Percentiles rank a stretch among this genome's conserved stretches.
These are phyloP conservation scores for Ursus arctos DNA, from an alignment of 2,113 vertebrate genomes.

Conservation along the genomic window DNA sequence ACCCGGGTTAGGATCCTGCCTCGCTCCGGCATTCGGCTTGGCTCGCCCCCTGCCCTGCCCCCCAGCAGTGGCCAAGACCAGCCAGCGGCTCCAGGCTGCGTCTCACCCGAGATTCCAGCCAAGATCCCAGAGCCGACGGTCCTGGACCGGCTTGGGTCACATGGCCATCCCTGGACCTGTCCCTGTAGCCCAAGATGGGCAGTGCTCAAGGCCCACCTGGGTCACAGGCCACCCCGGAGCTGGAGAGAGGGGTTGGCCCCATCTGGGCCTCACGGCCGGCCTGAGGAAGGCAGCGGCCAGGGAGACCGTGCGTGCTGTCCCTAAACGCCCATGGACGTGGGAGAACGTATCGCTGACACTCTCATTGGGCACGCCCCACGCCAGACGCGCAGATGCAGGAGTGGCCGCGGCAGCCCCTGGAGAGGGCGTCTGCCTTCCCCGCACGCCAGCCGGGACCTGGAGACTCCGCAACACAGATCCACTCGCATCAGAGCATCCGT, in stretches of 20 bases:
- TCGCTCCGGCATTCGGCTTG: rapidly evolving
- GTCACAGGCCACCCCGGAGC: not conserved
- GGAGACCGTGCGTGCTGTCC: too few species aligned
- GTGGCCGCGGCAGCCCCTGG: not conserved
- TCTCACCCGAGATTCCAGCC: not conserved
- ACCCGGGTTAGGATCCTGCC: not conserved
- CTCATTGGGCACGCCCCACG: rapidly evolving
- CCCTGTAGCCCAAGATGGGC: not conserved
- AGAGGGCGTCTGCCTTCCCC: rapidly evolving
- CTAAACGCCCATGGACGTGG: too few species aligned
- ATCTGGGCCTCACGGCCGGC: not conserved
- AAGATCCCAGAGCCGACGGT: rapidly evolving
- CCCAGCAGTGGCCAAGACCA: not conserved
- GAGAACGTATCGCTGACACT: not conserved
- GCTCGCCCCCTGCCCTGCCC: not conserved
- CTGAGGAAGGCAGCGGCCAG: not conserved
- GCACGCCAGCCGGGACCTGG: rapidly evolving
- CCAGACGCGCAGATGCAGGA: not conserved
- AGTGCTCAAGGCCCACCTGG: not conserved
- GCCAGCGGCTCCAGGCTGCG: not conserved
- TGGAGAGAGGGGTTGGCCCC: not conserved
- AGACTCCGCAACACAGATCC: rapidly evolving
- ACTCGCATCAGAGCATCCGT: rapidly evolving
- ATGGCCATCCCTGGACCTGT: not conserved
- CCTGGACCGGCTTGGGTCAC: rapidly evolving